A percentile compares a stretch with the other conserved stretches of the same genome.
Conservation (phyloP, 2,888 invertebrate species). For the Polymixis lichenea region DNA sequence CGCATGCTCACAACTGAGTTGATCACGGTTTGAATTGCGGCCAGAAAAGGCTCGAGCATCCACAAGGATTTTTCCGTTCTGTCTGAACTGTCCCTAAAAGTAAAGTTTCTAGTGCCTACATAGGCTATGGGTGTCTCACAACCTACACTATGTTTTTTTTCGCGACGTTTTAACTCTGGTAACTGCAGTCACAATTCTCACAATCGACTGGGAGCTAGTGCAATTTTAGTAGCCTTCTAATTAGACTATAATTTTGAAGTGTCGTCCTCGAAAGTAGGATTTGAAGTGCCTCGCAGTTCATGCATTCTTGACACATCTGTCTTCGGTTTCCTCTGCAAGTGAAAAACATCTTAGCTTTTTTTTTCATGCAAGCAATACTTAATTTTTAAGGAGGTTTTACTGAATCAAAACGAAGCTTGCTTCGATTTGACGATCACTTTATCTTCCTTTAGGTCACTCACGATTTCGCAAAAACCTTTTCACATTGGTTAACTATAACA, state of each 20-base stretch:
- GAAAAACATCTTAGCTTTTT: slow-evolving; percentile 33
- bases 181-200: slow-evolving; percentile 16
- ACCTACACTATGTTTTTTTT: neutral
- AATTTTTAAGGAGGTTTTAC: neutral
- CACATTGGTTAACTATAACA: neutral
- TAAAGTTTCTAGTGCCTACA: neutral
- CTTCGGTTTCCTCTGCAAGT: slow-evolving; percentile 71
- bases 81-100: no score
- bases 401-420: neutral
- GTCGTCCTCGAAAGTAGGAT: slow-evolving; percentile 80
- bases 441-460: neutral
- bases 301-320: slow-evolving; percentile 74
- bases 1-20: no score
- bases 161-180: neutral
- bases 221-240: neutral
- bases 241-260: slow-evolving; percentile 56
- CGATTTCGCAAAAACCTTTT: neutral
- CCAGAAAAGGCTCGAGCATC: no score
- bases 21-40: no score
- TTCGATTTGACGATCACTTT: neutral
- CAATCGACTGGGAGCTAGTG: neutral
- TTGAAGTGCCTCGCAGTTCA: slow-evolving; percentile 77
- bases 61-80: no score
- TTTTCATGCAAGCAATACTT: neutral
- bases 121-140: neutral